These are phyloP conservation scores for Heliconius eleuchia DNA, from an alignment of 1,140 invertebrate genomes.

Conservation along the genomic window DNA sequence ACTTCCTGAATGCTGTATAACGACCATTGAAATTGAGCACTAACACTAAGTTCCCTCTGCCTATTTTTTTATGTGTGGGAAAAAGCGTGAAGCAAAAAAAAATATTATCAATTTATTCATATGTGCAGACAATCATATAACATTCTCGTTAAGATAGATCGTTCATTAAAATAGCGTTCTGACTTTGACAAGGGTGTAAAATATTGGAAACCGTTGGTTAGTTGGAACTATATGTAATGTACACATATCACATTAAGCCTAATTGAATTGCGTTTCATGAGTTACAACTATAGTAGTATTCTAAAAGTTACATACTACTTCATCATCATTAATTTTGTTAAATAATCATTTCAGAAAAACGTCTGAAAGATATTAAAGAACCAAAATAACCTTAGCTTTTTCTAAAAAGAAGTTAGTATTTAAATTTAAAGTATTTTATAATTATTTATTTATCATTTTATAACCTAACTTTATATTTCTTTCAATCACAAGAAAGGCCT, in stretches of 20 bases:
- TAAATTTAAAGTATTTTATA: too few species aligned
- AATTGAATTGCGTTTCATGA: not conserved
- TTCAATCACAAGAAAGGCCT: too few species aligned
- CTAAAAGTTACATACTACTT: not conserved
- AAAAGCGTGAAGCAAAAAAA: not conserved
- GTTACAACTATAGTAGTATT: not conserved
- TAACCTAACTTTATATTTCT: too few species aligned
- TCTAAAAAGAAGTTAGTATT: too few species aligned
- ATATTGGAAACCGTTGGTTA: constrained; percentile 3
- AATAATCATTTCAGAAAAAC: too few species aligned
- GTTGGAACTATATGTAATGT: not conserved
- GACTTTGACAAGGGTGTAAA: constrained; percentile 5
- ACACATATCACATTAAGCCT: not conserved
- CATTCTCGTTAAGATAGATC: not conserved
- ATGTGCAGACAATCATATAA: not conserved
- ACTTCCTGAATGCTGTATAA: too few species aligned
- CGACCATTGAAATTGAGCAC: too few species aligned
- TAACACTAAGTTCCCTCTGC: too few species aligned
- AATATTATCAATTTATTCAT: not conserved
- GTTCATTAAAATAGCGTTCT: not conserved
- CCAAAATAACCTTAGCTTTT: too few species aligned
- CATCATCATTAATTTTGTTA: too few species aligned
- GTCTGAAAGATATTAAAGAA: too few species aligned
- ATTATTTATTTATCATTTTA: too few species aligned
- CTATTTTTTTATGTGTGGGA: not conserved